Conservation (phyloP, 2,888 invertebrate genomes). For the Pasiphila rectangulata region DNA sequence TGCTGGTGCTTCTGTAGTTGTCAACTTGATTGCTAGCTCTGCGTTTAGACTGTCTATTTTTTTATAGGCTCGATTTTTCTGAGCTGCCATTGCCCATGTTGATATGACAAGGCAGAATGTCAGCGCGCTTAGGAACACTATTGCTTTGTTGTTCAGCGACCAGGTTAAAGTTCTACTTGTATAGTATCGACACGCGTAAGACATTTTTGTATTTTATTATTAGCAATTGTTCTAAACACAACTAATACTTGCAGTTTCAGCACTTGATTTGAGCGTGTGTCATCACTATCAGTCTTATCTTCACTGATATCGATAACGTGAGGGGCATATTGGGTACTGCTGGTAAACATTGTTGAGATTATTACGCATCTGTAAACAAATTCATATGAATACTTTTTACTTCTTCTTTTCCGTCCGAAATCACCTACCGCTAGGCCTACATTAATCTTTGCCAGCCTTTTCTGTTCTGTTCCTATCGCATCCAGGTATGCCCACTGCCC, state of each 20-base stretch:
- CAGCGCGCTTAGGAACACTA: slow-evolving; percentile 58
- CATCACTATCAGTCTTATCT: too few species aligned
- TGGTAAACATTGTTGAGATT: too few species aligned
- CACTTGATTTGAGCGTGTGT: background rate
- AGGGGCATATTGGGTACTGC: too few species aligned
- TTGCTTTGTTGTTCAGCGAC: slow-evolving; percentile 66
- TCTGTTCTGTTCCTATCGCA: too few species aligned
- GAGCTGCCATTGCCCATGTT: slow-evolving; percentile 56
- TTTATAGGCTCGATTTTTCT: slow-evolving; percentile 47
- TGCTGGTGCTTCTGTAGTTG: background rate
- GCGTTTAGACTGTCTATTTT: slow-evolving; percentile 40
- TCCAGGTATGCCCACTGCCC: too few species aligned
- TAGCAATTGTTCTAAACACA: slow-evolving; percentile 17
- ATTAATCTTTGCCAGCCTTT: too few species aligned
- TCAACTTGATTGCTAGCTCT: slow-evolving; percentile 7
- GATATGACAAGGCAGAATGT: slow-evolving; percentile 66
- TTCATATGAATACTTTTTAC: too few species aligned
- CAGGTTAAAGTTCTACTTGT: slow-evolving; percentile 52
- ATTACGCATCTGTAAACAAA: too few species aligned
- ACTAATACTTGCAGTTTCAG: slow-evolving; percentile 13
- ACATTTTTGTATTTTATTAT: slow-evolving; percentile 34
- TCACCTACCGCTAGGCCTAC: too few species aligned
- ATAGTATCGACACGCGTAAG: slow-evolving; percentile 55
- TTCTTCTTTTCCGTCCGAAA: too few species aligned
- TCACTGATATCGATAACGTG: too few species aligned